Evolutionary conservation across 1,140 invertebrate species (phyloP), one percentile per base, ranked within the genome.

Genomic region (Drosophila burlai): DNA sequence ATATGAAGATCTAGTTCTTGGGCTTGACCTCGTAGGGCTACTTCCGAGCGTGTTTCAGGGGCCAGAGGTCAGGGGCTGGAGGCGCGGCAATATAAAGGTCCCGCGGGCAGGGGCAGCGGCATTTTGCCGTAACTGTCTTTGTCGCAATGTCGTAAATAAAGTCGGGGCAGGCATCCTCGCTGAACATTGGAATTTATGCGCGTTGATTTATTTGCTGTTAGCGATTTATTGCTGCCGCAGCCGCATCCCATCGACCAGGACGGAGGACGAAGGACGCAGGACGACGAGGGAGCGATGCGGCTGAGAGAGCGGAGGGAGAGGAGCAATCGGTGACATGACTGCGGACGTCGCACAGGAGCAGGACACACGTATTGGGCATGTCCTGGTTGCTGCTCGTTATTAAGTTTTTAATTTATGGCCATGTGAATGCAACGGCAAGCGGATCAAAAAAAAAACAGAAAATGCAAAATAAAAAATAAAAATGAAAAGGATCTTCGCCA

Each of bases 181-280:
- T 63, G 85, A 79, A 85, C 90, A 90, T 90, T 92, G 90, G 90
- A 90, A 92, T 92, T 92, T 92, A 92, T 92, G 83, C 76, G 85
- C 89, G 80, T 83, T 92, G 90, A 92, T 92, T 92, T 92, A 92
- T 92, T 92, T 92, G 90, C 90, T 90, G 85, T 91, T 92, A 89
- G 85, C 85, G 83, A 92, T 92, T 92, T 92, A 92, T 92, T 92
- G 86, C 85, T 92, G 83, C 83, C 85, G 84, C 84, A 87, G 84
- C 73, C 76, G 76, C 84, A 87, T 78, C 80, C 66, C 80, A 80
- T 66, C 52, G 67, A 47, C 38, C 52, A 36, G 26, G 64, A 46
- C n/a, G 45, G 4, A 21, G 10, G 57, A 34, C 36, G 34, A 43
- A 58, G 36, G 62, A 46, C 26, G 24, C 24, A 24, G 24, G 26